Evolutionary conservation across 2,797 vertebrate species (phyloP).

Genomic region (Anabas testudineus): DNA sequence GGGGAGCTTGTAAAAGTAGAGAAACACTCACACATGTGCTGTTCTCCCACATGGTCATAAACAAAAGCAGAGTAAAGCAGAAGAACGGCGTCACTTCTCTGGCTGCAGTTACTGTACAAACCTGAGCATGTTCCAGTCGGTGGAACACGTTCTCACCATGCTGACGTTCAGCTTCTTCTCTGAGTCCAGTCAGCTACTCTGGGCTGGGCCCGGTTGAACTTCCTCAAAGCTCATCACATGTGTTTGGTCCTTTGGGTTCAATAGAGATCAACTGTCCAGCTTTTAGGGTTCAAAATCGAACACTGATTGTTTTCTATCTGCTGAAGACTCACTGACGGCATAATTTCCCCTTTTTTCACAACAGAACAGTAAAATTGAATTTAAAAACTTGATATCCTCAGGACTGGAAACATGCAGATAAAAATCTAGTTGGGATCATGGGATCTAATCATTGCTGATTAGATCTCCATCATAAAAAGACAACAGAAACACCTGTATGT

Average conservation of each 20-base stretch:
- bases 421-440: too few species aligned
- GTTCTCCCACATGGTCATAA: slow-evolving; percentile 36
- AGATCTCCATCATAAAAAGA: too few species aligned
- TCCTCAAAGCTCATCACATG: too few species aligned
- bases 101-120: slow-evolving; percentile 16
- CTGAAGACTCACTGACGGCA: not conserved
- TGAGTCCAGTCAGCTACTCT: not conserved
- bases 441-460: too few species aligned
- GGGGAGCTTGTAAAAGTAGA: slow-evolving; percentile 43
- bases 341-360: not conserved
- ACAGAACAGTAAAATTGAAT: too few species aligned
- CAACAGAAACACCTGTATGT: too few species aligned
- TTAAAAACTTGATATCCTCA: not conserved
- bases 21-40: slow-evolving; percentile 32
- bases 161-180: not conserved
- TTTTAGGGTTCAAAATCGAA: not conserved
- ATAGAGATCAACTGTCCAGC: too few species aligned
- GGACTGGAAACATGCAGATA: too few species aligned
- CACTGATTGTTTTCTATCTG: not conserved
- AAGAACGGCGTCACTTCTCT: slow-evolving; percentile 32
- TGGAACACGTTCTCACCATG: not conserved
- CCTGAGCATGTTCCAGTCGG: not conserved
- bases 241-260: too few species aligned
- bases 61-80: slow-evolving; percentile 22
- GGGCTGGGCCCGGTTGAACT: not conserved